These are phyloP conservation scores for Leptestheria dahalacensis DNA, from an alignment of 1,140 invertebrate genomes.

Conservation along the genomic window DNA sequence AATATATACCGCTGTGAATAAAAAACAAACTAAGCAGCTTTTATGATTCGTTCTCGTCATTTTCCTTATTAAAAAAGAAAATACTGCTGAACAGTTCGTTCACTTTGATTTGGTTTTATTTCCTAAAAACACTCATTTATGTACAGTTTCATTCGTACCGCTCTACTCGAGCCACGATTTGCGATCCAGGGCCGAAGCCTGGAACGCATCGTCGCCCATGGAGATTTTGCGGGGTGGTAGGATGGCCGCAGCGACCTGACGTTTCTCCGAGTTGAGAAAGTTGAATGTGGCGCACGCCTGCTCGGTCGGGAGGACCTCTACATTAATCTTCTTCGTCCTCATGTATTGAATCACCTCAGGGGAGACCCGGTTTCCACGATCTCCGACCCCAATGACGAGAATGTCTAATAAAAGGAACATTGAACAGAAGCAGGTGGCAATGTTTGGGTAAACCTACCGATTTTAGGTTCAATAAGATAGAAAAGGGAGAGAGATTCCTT, in stretches of 20 bases:
- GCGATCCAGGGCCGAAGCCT: no score
- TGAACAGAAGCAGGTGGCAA: background rate
- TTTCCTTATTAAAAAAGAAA: no score
- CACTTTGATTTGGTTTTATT: no score
- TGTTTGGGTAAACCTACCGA: conserved; percentile 29
- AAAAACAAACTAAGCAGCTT: no score
- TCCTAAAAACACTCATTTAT: no score
- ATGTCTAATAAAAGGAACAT: conserved; percentile 39
- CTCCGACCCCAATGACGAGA: conserved; percentile 57
- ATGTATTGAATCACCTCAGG: conserved; percentile 35
- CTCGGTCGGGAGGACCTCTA: conserved; percentile 57
- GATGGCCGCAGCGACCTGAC: conserved; percentile 57
- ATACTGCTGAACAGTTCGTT: no score
- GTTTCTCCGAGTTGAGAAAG: conserved; percentile 56
- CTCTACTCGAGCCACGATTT: no score
- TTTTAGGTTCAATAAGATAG: conserved; percentile 57
- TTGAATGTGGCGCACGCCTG: conserved; percentile 68
- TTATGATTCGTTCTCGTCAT: no score
- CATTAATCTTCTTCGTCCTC: conserved; percentile 38
- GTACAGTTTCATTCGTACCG: no score
- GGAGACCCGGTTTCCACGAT: conserved; percentile 28
- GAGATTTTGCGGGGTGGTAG: conserved; percentile 44
- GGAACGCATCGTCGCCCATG: conserved; percentile 26
- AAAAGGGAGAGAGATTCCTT: conserved; percentile 61
- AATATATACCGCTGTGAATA: no score